Base-by-base conservation (phyloP, 2,888 invertebrate species). In the Netelia virgata region DNA sequence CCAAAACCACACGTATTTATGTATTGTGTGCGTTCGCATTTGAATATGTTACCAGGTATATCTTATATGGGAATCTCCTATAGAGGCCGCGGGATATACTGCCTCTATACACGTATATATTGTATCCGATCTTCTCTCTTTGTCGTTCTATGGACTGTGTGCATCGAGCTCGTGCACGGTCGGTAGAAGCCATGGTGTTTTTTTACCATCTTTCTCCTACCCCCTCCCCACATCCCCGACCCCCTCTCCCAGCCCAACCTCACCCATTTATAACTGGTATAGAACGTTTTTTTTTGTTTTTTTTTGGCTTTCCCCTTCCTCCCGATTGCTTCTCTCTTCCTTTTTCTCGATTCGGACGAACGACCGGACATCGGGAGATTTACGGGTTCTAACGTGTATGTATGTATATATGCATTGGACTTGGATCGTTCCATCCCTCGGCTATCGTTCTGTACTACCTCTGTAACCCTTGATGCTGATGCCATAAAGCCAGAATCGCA, bases 311-410 rank as follows among this genome's bases (percentile, higher is more conserved):
- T 64, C 64, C 74, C 70, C 70, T 66, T 41, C 74, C 69, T 73
- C 55, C 36, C 53, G 53, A 77, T 41, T 28, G 70, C 41, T 70
- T 59, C 53, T 70, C 70, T 74, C 75, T 76, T 81, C 77, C 81
- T 84, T 82, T 79, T 82, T 70, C 78, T 82, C 78, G 59, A 72
- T 82, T 72, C 78, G 77, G 77, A 79, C 82, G 82, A 82, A 84
- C 84, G 84, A 84, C 78, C 82, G 84, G 84, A 84, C 78, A 82
- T 70, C 28, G 59, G 66, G 72, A 84, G 82, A 84, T 84, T 84
- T 84, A 82, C 78, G 84, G 73, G 74, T 73, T 69, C 18, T 63
- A 83, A 73, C 53, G 53, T n/a, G 16, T 16, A 36, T 61, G n/a
- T 57, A 43, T 59, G n/a, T 59, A 61, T 47, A 28, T 50, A 50